Conservation (phyloP, 1,140 invertebrate genomes). For the Megalopta genalis region DNA sequence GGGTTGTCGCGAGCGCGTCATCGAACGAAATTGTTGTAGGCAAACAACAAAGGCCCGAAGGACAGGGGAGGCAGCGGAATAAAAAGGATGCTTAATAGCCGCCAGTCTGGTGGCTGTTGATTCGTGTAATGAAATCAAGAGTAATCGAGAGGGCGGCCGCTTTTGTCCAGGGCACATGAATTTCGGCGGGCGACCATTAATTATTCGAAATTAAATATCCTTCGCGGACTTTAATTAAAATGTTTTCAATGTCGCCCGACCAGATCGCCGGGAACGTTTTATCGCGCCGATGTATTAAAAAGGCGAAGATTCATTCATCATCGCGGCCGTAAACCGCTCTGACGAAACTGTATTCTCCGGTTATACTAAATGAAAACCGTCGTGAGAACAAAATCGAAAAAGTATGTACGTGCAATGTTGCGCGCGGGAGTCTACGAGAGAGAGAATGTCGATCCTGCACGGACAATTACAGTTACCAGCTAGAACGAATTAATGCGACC, state of each 20-base stretch:
- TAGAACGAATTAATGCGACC: neutral
- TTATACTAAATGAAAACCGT: neutral
- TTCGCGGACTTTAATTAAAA: constrained; percentile 76
- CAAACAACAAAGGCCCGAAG: constrained; percentile 3
- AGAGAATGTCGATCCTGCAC: neutral
- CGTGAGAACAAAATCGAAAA: no score
- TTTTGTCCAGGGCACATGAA: constrained; percentile 67
- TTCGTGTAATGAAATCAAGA: constrained; percentile 70
- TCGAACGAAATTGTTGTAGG: constrained; percentile 15
- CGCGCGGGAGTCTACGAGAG: neutral
- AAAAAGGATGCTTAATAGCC: constrained; percentile 62
- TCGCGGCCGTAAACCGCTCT: constrained; percentile 10
- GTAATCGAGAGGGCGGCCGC: constrained; percentile 68
- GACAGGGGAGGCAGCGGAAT: neutral
- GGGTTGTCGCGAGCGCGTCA: constrained; percentile 4
- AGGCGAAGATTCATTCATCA: constrained; percentile 57
- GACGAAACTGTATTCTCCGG: neutral
- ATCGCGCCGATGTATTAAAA: constrained; percentile 58
- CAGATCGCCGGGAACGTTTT: constrained; percentile 57
- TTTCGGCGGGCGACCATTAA: constrained; percentile 74
- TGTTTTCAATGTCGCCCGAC: constrained; percentile 71
- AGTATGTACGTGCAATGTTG: neutral
- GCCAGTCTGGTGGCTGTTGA: constrained; percentile 61
- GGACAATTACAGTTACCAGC: neutral
- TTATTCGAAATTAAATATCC: constrained; percentile 79